These are phyloP conservation scores for Pedionomus torquatus DNA, from an alignment of 2,113 vertebrate genomes.

Conservation along the genomic window DNA sequence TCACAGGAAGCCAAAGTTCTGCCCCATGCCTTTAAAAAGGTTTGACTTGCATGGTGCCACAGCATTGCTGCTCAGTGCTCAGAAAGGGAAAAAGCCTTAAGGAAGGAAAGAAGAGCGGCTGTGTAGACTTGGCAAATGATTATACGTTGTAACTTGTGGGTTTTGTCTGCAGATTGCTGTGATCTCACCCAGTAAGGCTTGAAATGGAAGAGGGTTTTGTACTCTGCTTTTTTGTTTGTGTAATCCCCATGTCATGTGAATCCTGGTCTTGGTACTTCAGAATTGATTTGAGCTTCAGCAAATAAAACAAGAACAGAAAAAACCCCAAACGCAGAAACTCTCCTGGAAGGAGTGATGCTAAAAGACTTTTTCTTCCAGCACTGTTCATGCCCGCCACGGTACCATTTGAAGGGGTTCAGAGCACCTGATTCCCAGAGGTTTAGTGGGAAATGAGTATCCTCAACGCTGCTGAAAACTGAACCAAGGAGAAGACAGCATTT, in stretches of 20 bases:
- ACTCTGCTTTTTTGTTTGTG: constrained; percentile 55
- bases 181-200: constrained; percentile 62
- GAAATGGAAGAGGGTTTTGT: constrained; percentile 56
- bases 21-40: not conserved
- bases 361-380: not conserved
- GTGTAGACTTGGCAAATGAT: constrained; percentile 40
- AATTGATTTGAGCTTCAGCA: not conserved
- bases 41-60: not conserved
- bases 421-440: not conserved
- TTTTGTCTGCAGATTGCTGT: constrained; percentile 61
- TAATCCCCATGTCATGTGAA: constrained; percentile 43
- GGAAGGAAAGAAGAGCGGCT: not conserved
- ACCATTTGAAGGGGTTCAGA: not conserved
- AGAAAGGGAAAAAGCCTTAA: not conserved
- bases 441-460: not conserved
- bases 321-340: not conserved
- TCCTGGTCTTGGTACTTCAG: not conserved
- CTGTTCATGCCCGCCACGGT: not conserved
- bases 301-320: no score
- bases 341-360: not conserved
- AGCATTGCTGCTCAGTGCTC: not conserved
- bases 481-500: not conserved
- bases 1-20: not conserved
- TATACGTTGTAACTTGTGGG: constrained; percentile 13
- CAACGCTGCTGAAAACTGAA: not conserved